Evolutionary conservation across 1,140 invertebrate species (phyloP).

Genomic region (Galleria mellonella): DNA sequence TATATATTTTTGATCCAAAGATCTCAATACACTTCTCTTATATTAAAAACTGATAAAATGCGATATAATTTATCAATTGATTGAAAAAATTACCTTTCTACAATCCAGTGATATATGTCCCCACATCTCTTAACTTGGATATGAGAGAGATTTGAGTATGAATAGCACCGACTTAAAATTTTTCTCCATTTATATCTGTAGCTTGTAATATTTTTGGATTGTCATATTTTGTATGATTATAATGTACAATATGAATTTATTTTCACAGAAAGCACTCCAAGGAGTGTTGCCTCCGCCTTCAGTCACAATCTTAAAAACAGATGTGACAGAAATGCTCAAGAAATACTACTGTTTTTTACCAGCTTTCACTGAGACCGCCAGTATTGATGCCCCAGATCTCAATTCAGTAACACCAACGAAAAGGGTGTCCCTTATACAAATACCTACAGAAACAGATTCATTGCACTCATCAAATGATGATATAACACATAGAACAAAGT

Average conservation of each 20-base stretch:
- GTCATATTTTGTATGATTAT: no score
- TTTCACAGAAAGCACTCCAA: constrained; percentile 61
- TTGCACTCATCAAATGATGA: constrained; percentile 14
- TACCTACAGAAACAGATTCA: constrained; percentile 24
- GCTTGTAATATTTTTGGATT: no score
- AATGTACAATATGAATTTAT: background rate
- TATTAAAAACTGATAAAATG: no score
- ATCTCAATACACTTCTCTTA: no score
- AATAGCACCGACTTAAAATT: no score
- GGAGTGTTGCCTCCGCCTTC: constrained; percentile 80
- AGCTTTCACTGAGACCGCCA: constrained; percentile 38
- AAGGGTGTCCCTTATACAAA: constrained; percentile 52
- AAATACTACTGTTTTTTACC: constrained; percentile 60
- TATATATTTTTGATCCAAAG: no score
- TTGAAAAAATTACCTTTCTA: no score
- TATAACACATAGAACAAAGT: constrained; percentile 2
- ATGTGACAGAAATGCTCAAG: constrained; percentile 77
- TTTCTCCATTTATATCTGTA: no score
- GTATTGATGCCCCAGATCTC: constrained; percentile 23
- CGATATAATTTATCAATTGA: no score
- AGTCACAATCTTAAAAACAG: constrained; percentile 76
- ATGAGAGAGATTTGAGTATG: no score
- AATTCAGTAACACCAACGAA: constrained; percentile 54
- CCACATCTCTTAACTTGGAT: no score
- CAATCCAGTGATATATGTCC: no score